A percentile compares a stretch with the other conserved stretches of the same genome.
phyloP scores from a whole-genome alignment of 2,888 invertebrate species.

The Acholoe squamosa region DNA sequence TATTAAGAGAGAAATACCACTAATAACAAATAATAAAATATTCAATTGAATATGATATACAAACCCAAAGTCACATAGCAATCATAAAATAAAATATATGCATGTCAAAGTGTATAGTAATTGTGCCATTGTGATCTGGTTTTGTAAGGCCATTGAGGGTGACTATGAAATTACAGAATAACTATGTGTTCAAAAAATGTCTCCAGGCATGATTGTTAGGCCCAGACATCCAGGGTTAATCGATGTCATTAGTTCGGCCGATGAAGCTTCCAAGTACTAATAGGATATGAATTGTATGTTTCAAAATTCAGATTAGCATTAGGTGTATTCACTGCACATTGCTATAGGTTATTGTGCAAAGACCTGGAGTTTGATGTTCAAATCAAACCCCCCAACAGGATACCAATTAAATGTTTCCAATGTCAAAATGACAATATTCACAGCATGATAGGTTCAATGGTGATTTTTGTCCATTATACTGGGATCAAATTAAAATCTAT shows the following conservation, averaged over 20 bases:
- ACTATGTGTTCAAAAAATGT: slow-evolving; percentile 9
- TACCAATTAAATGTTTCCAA: no score
- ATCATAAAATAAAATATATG: not conserved
- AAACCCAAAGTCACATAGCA: not conserved
- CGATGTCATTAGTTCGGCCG: not conserved
- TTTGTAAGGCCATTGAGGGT: not conserved
- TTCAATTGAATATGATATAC: not conserved
- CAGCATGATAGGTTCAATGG: no score
- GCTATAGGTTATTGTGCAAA: not conserved
- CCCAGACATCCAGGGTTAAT: not conserved
- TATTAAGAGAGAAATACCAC: not conserved
- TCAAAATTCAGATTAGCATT: not conserved
- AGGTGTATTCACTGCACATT: not conserved
- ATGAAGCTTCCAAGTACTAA: not conserved
- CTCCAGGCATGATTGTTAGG: not conserved
- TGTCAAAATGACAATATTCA: no score
- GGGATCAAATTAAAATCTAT: no score
- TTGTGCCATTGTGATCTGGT: slow-evolving; percentile 50
- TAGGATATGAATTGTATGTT: not conserved
- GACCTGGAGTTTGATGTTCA: not conserved
- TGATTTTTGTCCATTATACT: no score
- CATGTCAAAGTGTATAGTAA: not conserved
- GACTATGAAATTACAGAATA: not conserved
- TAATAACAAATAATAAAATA: slow-evolving; percentile 1
- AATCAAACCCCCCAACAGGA: not conserved